Percentiles rank a stretch among this genome's conserved stretches.
Evolutionary conservation across 2,113 vertebrate species (phyloP).

Genomic region (Halcyon malimbica): DNA sequence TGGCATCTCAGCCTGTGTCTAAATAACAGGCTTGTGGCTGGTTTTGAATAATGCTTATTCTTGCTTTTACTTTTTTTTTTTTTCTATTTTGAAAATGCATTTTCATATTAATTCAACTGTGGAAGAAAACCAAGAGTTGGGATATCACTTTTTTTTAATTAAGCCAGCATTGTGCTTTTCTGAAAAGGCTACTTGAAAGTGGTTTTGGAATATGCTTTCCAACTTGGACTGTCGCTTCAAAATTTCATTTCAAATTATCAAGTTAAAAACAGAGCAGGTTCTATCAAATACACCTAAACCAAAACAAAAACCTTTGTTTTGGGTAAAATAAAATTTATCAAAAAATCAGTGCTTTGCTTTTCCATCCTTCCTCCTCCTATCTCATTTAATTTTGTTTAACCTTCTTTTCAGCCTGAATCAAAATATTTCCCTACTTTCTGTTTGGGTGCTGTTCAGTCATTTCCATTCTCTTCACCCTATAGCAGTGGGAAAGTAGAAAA

Average conservation of each 20-base stretch:
- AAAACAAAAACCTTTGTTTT: neutral
- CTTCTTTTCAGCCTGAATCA: neutral
- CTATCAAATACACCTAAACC: neutral
- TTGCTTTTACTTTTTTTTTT: neutral
- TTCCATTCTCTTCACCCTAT: neutral
- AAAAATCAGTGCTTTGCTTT: neutral
- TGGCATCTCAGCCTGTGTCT: neutral
- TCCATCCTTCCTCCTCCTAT: neutral
- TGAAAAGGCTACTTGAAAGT: neutral
- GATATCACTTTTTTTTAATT: neutral
- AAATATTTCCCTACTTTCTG: neutral
- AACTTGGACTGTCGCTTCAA: neutral
- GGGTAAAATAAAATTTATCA: neutral
- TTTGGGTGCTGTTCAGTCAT: neutral
- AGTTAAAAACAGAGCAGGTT: neutral
- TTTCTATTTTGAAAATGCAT: neutral
- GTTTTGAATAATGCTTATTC: neutral
- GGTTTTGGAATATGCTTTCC: neutral
- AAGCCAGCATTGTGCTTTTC: neutral
- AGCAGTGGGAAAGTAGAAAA: neutral
- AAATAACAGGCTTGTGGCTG: neutral
- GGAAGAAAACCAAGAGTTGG: neutral
- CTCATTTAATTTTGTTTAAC: neutral
- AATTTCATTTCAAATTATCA: neutral
- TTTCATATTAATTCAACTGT: neutral